Conservation (phyloP, 2,888 invertebrate genomes). For the Agrotis clavis region DNA sequence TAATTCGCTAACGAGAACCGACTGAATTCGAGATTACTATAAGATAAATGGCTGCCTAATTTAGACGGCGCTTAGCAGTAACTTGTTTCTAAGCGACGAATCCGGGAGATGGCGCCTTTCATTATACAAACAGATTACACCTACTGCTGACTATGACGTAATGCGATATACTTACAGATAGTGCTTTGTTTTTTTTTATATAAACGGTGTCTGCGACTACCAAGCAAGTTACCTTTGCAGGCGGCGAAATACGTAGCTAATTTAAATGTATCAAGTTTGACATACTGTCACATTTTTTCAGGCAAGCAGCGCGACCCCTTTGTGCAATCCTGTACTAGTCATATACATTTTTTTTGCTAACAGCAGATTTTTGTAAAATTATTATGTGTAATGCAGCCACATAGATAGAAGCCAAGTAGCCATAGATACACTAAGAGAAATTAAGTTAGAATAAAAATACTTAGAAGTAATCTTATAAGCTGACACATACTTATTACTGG, state of each 20-base stretch:
- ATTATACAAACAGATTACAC: conserved; percentile 62
- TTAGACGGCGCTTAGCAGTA: conserved; percentile 78
- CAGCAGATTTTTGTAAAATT: too few species aligned
- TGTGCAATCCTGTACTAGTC: too few species aligned
- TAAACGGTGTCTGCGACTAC: background rate
- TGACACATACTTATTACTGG: background rate
- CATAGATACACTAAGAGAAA: too few species aligned
- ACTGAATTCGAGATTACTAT: conserved; percentile 76
- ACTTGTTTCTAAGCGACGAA: conserved; percentile 74
- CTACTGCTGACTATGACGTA: conserved; percentile 53
- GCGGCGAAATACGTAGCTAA: too few species aligned
- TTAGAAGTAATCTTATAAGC: background rate
- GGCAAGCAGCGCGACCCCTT: too few species aligned
- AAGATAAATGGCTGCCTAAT: conserved; percentile 78
- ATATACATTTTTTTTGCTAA: too few species aligned
- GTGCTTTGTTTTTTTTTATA: conserved; percentile 33
- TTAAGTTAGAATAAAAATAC: background rate
- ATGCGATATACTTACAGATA: conserved; percentile 26
- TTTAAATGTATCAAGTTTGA: too few species aligned
- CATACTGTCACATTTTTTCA: too few species aligned
- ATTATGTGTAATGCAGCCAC: too few species aligned
- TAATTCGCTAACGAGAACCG: conserved; percentile 80
- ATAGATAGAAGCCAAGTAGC: too few species aligned
- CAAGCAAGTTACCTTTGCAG: too few species aligned
- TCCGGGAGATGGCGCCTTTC: conserved; percentile 73